Conservation (phyloP, 2,888 invertebrate species). For the Apodemia duryi region DNA sequence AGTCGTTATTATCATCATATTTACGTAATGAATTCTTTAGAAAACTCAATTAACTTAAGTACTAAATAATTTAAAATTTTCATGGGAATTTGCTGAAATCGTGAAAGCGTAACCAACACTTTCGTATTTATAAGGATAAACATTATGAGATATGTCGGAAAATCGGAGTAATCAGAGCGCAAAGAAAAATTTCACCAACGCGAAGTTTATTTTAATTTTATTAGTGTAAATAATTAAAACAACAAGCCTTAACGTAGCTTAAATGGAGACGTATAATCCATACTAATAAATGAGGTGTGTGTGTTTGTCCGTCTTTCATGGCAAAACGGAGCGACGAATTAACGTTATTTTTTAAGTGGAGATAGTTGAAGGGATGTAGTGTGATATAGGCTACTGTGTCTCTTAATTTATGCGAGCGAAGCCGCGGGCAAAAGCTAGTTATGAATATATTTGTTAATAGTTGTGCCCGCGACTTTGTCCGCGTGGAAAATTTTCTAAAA, state of each 20-base stretch:
- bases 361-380: too few relatives aligned
- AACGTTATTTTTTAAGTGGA: too few relatives aligned
- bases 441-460: too few relatives aligned
- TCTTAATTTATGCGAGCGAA: too few relatives aligned
- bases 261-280: not conserved
- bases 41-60: not conserved
- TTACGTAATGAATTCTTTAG: not conserved
- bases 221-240: not conserved
- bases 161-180: conserved; percentile 3
- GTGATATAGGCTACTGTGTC: too few relatives aligned
- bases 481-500: too few relatives aligned
- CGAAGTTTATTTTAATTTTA: not conserved
- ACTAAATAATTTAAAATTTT: not conserved
- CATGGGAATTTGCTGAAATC: not conserved
- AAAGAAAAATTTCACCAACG: conserved; percentile 3
- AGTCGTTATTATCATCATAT: not conserved
- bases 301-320: too few relatives aligned
- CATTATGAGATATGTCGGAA: conserved; percentile 11
- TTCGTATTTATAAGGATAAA: conserved; percentile 14
- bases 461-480: too few relatives aligned
- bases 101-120: conserved; percentile 10
- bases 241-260: not conserved
- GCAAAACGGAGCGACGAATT: too few relatives aligned
- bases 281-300: too few relatives aligned
- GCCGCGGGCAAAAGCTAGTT: too few relatives aligned